Evolutionary conservation across 2,888 invertebrate species (phyloP), one percentile per base, ranked within the genome.

Genomic region (Diarsia dahlii): DNA sequence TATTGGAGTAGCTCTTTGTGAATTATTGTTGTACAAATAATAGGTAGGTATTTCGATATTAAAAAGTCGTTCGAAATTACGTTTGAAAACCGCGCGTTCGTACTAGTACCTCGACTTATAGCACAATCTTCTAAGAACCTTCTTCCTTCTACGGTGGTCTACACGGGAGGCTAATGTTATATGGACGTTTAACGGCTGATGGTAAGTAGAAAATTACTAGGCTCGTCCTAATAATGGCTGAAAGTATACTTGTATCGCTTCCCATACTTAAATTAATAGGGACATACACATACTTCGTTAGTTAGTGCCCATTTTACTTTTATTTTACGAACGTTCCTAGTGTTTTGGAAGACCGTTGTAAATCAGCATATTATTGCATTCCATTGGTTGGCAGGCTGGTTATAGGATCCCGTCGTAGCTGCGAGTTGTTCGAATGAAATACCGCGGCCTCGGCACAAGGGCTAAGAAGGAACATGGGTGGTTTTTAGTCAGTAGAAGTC

Each of bases 131-230:
- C 80, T 60, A 23, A 69, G 80, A 82, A 82, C 23, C 46, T 39
- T 56, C 28, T 15, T 54, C n/a, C 73, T 28, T 45, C 15, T 18
- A 52, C n/a, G 84, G 82, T 71, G 82, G 82, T 82, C 82, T 34
- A 66, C 34, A 84, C 80, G 62, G 74, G 71, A 73, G 76, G 70
- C 76, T 84, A 81, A 83, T 76, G 71, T 73, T 73, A 67, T 65
- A 71, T 79, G 71, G 50, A 34, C 72, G 70, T 71, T 84, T 72
- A 76, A 81, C 52, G 73, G 56, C 68, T 73, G 65, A 81, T 81
- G 71, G 70, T 83, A 84, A 83, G 81, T 81, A 76, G 81, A 72
- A 84, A 83, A 84, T 84, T 81, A 74, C 82, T 76, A 69, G 71
- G 48, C 60, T 28, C 8, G 52, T 12, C 62, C 68, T 84, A 71